Conservation (phyloP, 2,888 invertebrate species). For the Limulus polyphemus region DNA sequence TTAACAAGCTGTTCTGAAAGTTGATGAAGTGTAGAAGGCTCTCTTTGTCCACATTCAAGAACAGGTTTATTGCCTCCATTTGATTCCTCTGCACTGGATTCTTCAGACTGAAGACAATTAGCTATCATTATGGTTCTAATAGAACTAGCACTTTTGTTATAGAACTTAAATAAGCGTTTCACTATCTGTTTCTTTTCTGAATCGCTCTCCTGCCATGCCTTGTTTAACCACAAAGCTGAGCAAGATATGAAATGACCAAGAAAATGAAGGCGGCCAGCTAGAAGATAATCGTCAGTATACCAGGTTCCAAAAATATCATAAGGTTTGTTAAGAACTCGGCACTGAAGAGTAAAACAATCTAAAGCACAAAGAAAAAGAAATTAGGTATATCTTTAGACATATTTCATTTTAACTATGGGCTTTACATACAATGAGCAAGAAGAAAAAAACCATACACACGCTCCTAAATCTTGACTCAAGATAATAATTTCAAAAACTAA, state of each 20-base stretch:
- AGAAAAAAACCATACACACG: too few relatives aligned
- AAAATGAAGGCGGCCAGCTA: conserved; percentile 71
- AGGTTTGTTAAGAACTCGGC: conserved; percentile 64
- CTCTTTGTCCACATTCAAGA: neutral
- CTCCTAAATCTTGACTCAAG: too few relatives aligned
- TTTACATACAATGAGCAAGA: too few relatives aligned
- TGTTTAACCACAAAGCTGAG: conserved; percentile 38
- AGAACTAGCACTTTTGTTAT: conserved; percentile 63
- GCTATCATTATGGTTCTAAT: conserved; percentile 64
- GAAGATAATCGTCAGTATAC: conserved; percentile 65
- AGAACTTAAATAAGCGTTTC: conserved; percentile 54
- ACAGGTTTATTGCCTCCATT: neutral
- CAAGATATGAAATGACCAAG: conserved; percentile 54
- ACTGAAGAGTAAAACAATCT: conserved; percentile 56
- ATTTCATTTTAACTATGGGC: neutral
- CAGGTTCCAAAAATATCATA: conserved; percentile 82
- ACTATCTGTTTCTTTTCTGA: conserved; percentile 66
- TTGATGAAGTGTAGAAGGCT: neutral
- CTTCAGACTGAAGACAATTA: conserved; percentile 43
- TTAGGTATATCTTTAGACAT: neutral
- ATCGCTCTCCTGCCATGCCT: conserved; percentile 64
- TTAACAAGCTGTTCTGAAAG: conserved; percentile 11
- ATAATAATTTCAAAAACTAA: too few relatives aligned
- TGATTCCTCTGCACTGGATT: neutral
- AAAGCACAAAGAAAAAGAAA: conserved; percentile 25